Evolutionary conservation across 2,113 vertebrate species (phyloP).

Genomic region (Cettia cetti): DNA sequence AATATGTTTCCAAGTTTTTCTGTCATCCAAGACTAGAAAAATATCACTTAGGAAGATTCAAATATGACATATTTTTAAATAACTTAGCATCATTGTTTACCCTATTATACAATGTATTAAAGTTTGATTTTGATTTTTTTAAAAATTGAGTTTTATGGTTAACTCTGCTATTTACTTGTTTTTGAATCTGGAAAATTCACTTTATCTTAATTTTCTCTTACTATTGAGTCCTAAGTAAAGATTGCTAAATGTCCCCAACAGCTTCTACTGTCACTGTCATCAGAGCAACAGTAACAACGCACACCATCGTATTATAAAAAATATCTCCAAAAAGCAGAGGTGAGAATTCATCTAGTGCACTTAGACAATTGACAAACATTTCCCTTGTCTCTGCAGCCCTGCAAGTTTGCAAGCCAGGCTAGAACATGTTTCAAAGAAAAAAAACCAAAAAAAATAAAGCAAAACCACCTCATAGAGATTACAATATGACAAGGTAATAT

Average conservation of each 20-base stretch:
- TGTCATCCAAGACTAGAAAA: constrained; percentile 21
- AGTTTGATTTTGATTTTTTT: background rate
- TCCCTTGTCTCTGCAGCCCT: background rate
- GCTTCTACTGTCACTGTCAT: background rate
- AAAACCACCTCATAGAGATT: background rate
- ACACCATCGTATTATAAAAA: background rate
- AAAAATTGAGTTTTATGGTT: background rate
- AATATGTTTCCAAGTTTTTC: constrained; percentile 47
- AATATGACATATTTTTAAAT: background rate
- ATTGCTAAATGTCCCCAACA: background rate
- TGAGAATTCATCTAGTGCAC: background rate
- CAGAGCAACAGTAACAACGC: background rate
- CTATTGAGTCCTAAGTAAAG: background rate
- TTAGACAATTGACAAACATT: background rate
- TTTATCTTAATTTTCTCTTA: background rate
- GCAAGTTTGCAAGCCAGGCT: background rate
- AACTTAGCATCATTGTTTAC: background rate
- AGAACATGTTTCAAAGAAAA: background rate
- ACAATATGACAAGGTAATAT: constrained; percentile 18
- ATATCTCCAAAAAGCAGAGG: background rate
- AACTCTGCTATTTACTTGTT: background rate
- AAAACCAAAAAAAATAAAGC: background rate
- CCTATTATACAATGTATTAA: background rate
- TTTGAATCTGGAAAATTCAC: background rate
- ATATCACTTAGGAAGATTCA: background rate